A percentile compares a stretch with the other conserved stretches of the same genome.
Conservation (phyloP, 35 echinoderm and acorn worm species). For the Apostichopus californicus region DNA sequence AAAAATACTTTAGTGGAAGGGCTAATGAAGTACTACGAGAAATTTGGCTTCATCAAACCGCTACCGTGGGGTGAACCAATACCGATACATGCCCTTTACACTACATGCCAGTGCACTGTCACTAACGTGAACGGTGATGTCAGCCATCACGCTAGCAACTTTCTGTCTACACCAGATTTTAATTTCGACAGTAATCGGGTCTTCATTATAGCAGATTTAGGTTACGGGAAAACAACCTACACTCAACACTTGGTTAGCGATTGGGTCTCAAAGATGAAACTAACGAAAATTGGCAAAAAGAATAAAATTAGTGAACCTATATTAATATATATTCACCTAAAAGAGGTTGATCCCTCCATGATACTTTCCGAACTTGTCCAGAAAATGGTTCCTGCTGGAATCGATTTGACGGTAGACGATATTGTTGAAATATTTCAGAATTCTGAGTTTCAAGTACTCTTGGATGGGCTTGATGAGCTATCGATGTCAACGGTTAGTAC, state of each 20-base stretch:
- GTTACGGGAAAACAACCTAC: constrained; percentile 30
- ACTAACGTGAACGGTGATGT: not conserved
- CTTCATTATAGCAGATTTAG: not conserved
- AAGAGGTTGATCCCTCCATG: not conserved
- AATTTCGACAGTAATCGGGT: not conserved
- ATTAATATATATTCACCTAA: constrained; percentile 20
- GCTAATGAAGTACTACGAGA: not conserved
- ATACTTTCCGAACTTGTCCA: not conserved
- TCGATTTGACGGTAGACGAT: not conserved
- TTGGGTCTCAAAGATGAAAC: not conserved
- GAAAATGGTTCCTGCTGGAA: not conserved
- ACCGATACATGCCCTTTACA: constrained; percentile 1
- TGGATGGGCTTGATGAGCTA: constrained; percentile 21
- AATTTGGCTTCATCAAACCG: constrained; percentile 2
- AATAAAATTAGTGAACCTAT: not conserved
- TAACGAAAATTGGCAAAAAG: not conserved
- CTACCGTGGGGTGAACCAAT: constrained; percentile 22
- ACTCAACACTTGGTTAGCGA: not conserved
- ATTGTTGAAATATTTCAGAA: constrained; percentile 3
- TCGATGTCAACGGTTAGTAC: not conserved
- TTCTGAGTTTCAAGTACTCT: not conserved
- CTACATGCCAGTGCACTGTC: not conserved
- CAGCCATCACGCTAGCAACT: not conserved
- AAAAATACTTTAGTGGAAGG: not conserved
- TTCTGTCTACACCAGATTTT: not conserved